A percentile compares a stretch with the other conserved stretches of the same genome.
Conservation (phyloP, 2,888 invertebrate species). For the Xestobium rufovillosum region DNA sequence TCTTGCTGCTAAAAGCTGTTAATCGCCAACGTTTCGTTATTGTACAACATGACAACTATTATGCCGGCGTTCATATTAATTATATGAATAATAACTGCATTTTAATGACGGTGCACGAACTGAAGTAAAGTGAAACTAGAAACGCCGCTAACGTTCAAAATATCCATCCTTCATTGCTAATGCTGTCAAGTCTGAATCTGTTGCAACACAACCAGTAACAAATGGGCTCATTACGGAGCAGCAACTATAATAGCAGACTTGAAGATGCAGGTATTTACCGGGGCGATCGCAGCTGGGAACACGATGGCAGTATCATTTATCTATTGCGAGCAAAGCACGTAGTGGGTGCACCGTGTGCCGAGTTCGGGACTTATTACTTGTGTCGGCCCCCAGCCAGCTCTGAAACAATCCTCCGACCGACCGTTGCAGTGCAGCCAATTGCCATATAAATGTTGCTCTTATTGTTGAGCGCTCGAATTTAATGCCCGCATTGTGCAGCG, state of each 20-base stretch:
- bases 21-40: no score
- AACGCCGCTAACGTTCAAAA: no score
- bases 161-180: neutral
- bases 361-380: conserved; percentile 21
- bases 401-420: conserved; percentile 16
- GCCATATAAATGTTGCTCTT: conserved; percentile 27
- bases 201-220: conserved; percentile 22
- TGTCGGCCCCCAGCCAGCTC: neutral
- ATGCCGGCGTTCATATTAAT: no score
- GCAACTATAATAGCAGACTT: conserved; percentile 19
- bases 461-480: conserved; percentile 29
- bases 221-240: conserved; percentile 26
- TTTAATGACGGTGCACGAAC: no score
- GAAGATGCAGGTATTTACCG: conserved; percentile 22
- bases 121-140: no score
- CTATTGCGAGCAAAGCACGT: conserved; percentile 23
- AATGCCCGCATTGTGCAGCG: conserved; percentile 27
- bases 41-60: no score
- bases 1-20: no score
- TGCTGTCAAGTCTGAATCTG: conserved; percentile 1
- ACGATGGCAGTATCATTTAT: conserved; percentile 23
- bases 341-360: conserved; percentile 18
- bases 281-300: conserved; percentile 20
- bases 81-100: no score
- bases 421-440: conserved; percentile 26